Conservation (phyloP, 2,113 vertebrate species). For the Clinocottus analis region DNA sequence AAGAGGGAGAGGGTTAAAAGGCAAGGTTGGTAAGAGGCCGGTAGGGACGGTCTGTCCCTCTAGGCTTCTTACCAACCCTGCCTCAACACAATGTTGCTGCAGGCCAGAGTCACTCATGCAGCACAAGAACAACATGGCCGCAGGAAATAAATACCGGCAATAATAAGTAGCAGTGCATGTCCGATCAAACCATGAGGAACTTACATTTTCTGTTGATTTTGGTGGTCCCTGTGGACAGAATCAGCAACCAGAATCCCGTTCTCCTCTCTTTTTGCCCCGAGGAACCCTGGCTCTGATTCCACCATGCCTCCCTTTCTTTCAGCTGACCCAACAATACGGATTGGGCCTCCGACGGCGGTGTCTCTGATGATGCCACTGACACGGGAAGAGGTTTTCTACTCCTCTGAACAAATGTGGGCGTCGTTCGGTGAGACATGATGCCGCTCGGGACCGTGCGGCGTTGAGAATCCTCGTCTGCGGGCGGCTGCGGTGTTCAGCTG, state of each 20-base stretch:
- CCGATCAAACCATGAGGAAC: no score
- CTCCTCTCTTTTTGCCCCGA: no score
- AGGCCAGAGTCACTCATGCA: neutral
- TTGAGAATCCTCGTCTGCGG: neutral
- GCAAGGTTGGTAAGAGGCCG: no score
- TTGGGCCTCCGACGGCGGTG: no score
- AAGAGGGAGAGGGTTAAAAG: no score
- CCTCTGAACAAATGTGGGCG: conserved; percentile 3
- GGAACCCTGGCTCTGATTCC: no score
- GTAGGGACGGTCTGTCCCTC: no score
- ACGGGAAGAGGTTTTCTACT: conserved; percentile 7
- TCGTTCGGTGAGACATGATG: neutral
- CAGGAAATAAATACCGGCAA: neutral
- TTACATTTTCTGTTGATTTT: no score
- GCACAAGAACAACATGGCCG: neutral
- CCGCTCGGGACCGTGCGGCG: neutral
- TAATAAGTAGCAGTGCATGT: neutral
- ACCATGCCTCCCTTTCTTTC: neutral
- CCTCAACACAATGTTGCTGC: neutral
- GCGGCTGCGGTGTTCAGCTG: neutral
- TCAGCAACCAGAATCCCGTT: no score
- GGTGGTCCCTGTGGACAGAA: no score
- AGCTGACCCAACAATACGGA: no score
- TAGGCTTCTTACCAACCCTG: neutral
- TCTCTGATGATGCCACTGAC: neutral